Base-by-base conservation (phyloP, 2,113 vertebrate species). In the Labeo rohita region DNA sequence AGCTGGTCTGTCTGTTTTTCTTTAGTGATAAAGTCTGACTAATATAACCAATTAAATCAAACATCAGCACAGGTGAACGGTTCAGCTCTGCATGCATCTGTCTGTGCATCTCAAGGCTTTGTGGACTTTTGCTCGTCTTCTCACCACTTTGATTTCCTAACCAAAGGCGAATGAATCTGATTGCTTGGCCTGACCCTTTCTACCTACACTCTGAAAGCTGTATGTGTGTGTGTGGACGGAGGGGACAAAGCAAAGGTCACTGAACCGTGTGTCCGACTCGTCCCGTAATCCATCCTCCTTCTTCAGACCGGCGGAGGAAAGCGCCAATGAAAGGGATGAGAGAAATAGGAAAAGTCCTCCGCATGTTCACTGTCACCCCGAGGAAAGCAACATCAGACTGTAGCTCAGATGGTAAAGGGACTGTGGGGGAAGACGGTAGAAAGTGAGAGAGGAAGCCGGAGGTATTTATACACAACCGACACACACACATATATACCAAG, bases 221-320 rank as follows among this genome's bases (percentile, higher is more conserved):
- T 68, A n/a, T 45, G 74, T 39, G 39, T 50, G 34, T 21, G 47
- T 21, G n/a, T 39, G 65, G 86, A 59, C 11, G 43, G 72, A 74
- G 21, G 72, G 75, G 81, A 84, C 59, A 43, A 52, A 78, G 74
- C 12, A 84, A 76, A 87, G 86, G 86, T 77, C 73, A 87, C 36
- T 21, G 82, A 34, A 56, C 50, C 21, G 3, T 36, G 36, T 18
- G 54, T 84, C 45, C 39, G 23, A 21, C 39, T 70, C 61, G 59
- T 47, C 63, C 80, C 23, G 63, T 84, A 84, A 84, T 59, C 77
- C 61, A 77, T 61, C 63, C 61, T 86, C 70, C 72, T 56, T 43
- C 43, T 50, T 66, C 72, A 90, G 88, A 92, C 89, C 79, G 85
- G 85, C 88, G 76, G 80, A 74, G 72, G 72, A n/a, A 74, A 74